Evolutionary conservation across 37 sponge, comb jelly and placozoan species (phyloP).

Genomic region (Ephydatia muelleri): DNA sequence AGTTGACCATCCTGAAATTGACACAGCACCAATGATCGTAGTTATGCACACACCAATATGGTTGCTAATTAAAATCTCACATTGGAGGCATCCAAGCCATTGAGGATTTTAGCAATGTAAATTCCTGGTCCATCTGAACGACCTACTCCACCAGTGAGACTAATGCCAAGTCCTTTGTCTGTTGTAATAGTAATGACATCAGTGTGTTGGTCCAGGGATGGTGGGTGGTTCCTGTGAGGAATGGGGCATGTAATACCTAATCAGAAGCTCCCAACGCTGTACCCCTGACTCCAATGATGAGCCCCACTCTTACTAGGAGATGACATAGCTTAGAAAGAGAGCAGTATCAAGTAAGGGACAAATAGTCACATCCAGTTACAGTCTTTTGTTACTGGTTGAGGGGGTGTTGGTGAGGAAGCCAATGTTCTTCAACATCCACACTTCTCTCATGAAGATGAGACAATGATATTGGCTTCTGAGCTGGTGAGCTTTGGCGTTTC

Average conservation of each 20-base stretch:
- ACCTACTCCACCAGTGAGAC: slow-evolving; percentile 55
- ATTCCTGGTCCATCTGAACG: slow-evolving; percentile 57
- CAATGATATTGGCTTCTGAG: neutral
- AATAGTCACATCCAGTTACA: too few species aligned
- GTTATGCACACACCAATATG: too few species aligned
- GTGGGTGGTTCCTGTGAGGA: neutral
- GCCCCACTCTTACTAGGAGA: neutral
- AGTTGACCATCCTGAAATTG: slow-evolving; percentile 58
- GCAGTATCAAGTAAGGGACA: too few species aligned
- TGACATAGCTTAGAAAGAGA: neutral
- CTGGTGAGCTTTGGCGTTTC: neutral
- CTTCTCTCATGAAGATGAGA: neutral
- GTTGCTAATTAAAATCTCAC: slow-evolving; percentile 8
- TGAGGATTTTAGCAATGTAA: slow-evolving; percentile 67
- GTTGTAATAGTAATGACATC: slow-evolving; percentile 49
- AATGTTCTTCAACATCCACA: neutral
- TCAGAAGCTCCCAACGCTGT: too few species aligned
- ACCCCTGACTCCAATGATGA: neutral
- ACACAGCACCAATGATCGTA: too few species aligned
- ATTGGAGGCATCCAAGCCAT: slow-evolving; percentile 78
- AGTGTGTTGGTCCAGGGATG: neutral
- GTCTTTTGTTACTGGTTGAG: too few species aligned
- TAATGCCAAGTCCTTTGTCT: slow-evolving; percentile 60
- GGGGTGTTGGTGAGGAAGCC: neutral
- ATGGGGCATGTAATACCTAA: too few species aligned